These are phyloP conservation scores for Chloropsis cyanopogon DNA, from an alignment of 2,113 vertebrate genomes.

Conservation along the genomic window DNA sequence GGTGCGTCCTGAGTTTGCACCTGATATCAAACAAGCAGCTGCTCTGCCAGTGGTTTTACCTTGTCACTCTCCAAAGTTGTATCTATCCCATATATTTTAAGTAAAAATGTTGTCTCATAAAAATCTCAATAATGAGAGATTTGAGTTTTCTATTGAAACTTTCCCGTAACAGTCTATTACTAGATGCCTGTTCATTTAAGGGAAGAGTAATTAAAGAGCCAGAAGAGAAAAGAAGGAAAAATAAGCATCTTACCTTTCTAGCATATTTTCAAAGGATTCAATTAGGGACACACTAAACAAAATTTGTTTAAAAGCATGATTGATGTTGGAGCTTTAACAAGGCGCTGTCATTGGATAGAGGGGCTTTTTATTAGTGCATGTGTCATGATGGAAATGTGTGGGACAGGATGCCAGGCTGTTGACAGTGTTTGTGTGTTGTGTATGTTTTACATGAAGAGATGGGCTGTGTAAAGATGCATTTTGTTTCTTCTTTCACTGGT, in stretches of 20 bases:
- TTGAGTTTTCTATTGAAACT: neutral
- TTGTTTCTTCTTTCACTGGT: neutral
- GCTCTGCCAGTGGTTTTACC: neutral
- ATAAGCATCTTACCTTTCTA: neutral
- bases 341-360: neutral
- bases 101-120: neutral
- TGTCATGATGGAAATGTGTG: neutral
- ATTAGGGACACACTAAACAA: neutral
- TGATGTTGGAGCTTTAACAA: constrained; percentile 12
- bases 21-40: neutral
- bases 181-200: neutral
- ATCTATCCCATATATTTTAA: neutral
- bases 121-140: neutral
- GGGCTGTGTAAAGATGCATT: neutral
- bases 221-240: neutral
- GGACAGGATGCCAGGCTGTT: constrained; percentile 16
- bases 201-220: constrained; percentile 19
- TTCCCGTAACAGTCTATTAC: neutral
- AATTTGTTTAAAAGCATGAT: constrained; percentile 16
- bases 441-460: neutral
- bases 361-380: constrained; percentile 27
- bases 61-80: neutral
- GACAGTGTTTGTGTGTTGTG: constrained; percentile 25
- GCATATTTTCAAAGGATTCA: constrained; percentile 28
- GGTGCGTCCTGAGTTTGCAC: neutral